Percentiles rank a stretch among this genome's conserved stretches.
Conservation (phyloP, 2,113 vertebrate genomes). For the Lophura nycthemera region DNA sequence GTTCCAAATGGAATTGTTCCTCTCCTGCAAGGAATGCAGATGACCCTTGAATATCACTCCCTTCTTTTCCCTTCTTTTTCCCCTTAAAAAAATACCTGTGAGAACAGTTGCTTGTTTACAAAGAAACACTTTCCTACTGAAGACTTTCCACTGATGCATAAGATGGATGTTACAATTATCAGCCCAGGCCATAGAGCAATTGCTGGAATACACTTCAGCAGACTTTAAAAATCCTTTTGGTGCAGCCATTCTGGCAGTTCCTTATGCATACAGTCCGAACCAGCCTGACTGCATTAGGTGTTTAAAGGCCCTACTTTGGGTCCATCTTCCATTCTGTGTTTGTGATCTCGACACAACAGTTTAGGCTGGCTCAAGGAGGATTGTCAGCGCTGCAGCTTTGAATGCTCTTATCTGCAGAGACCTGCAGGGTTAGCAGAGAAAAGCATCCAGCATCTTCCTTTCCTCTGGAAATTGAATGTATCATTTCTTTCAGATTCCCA, state of each 20-base stretch:
- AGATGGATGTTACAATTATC: constrained; percentile 28
- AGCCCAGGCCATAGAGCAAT: not conserved
- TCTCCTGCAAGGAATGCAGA: not conserved
- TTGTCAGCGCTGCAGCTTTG: constrained; percentile 31
- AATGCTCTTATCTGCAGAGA: constrained; percentile 61
- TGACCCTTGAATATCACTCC: not conserved
- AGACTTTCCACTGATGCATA: not conserved
- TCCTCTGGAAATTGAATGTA: constrained; percentile 61
- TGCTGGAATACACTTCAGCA: constrained; percentile 9
- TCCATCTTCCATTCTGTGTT: constrained; percentile 5
- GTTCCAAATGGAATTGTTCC: not conserved
- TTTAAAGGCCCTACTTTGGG: constrained; percentile 18
- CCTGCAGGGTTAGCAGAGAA: constrained; percentile 61
- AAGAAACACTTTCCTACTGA: not conserved
- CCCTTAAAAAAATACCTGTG: not conserved
- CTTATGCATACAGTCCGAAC: not conserved
- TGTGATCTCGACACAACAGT: constrained; percentile 44
- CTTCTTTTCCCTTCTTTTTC: not conserved
- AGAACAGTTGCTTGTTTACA: not conserved
- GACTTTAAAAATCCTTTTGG: not conserved
- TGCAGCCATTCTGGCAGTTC: not conserved
- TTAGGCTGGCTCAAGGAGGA: constrained; percentile 55
- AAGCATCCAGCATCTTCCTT: constrained; percentile 60
- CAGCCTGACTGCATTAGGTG: not conserved
- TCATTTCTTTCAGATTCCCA: constrained; percentile 60